Base-by-base conservation (phyloP, 2,888 invertebrate species). In the Lysandra coridon region DNA sequence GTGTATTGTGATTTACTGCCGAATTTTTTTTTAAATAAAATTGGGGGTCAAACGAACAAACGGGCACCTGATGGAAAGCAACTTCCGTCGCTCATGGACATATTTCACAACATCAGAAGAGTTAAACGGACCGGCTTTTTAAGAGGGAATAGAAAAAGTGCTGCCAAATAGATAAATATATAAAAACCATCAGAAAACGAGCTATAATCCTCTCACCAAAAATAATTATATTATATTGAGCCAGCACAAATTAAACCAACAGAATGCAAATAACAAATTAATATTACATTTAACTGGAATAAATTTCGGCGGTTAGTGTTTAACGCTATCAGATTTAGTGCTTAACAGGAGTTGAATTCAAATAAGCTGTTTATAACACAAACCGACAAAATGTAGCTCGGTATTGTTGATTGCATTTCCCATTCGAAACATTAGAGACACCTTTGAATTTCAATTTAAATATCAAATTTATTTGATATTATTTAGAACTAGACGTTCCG, bases 311-410 rank as follows among this genome's bases (percentile, higher is more conserved):
- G 69, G 33, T 69, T 69, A 69, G 23, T 23, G 40, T 44, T 74
- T 44, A 44, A 44, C 23, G 75, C 49, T 44, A 75, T 44, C 14
- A 75, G 75, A 49, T 75, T 23, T 49, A 49, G 44, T 53, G 10
- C 14, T 33, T 17, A 53, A 33, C 49, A 44, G 76, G 76, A 49
- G 30, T 76, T 57, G 76, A 76, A 76, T 76, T 76, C 30, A 49
- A 76, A 76, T 76, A 57, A 76, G 76, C 76, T 53, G 53, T 57
- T 75, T 76, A 76, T 76, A 76, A 53, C 33, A 76, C 33, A 49
- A 57, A 30, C 44, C n/a, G 40, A 23, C 74, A 74, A 23, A 74
- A 75, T 37, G 49, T 44, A 44, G 23, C 75, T 75, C 74, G 74
- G 10, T 44, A 44, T 44, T 75, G 75, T 49, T 75, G 75, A 75